Base-by-base conservation (phyloP, 2,797 vertebrate species). In the Gambelia wislizenii region DNA sequence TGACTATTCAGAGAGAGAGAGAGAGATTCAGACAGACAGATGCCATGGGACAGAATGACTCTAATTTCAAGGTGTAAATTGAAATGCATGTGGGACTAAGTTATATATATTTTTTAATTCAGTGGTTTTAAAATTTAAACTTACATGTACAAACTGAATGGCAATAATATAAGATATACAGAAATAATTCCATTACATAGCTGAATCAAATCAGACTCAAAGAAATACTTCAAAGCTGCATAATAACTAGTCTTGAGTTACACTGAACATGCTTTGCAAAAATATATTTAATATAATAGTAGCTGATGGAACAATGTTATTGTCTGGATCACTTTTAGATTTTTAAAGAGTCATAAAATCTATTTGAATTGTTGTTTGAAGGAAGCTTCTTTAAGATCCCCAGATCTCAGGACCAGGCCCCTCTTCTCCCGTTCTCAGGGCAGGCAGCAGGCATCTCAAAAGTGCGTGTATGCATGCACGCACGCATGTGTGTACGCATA, bases 1-100 rank as follows among this genome's bases (percentile, higher is more conserved):
- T 20, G n/a, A 8, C 27, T 93, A 92, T 94, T 93, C 30, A 70
- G 33, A 33, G 92, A 93, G 59, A 91, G 91, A 91, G 87, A 52
- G 88, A 52, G 83, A 93, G 92, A 93, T 61, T n/a, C n/a, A n/a
- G n/a, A n/a, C n/a, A n/a, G n/a, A n/a, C n/a, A n/a, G n/a, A n/a
- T n/a, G n/a, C n/a, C 20, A 94, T 87, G 42, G 74, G 0, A 0
- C 30, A 86, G 0, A 25, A 13, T 83, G n/a, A 89, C 92, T 89
- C 42, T 90, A 72, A 89, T 93, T 93, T 88, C 82, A 85, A 85
- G 0, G 4, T 89, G 4, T 84, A 86, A 87, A 39, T 72, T 85
- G 18, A 1, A 86, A 33, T 83, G 5, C 22, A 33, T 0, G 52
- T 89, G 78, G 49, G 22, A 77, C 78, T 87, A 22, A 78, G 33